Conservation (phyloP, 2,113 vertebrate species). For the Lipophrys pholis region DNA sequence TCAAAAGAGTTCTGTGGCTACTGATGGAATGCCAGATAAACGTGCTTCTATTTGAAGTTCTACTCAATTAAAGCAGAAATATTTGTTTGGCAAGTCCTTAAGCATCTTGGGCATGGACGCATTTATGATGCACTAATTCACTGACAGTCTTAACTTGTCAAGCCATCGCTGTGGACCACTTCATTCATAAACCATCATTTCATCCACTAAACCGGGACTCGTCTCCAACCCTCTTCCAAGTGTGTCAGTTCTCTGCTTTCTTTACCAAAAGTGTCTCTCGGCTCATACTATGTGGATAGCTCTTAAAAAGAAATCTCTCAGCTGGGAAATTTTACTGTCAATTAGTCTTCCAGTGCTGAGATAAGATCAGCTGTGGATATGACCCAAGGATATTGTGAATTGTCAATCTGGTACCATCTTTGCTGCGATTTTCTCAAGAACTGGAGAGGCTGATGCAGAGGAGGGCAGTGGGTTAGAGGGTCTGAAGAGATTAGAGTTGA, state of each 20-base stretch:
- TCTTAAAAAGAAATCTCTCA: background rate
- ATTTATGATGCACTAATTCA: background rate
- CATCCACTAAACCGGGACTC: background rate
- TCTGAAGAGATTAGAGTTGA: conserved; percentile 31
- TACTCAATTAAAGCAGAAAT: background rate
- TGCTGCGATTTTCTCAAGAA: conserved; percentile 13
- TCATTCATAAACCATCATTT: background rate
- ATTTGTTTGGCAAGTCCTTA: background rate
- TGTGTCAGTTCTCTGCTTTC: background rate
- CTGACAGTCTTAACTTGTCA: background rate
- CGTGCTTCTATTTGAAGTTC: background rate
- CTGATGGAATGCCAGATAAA: background rate
- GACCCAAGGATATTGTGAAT: background rate
- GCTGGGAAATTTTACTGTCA: background rate
- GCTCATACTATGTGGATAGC: background rate
- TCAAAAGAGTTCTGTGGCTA: background rate
- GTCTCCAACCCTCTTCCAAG: background rate
- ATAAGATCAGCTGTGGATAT: conserved; percentile 3
- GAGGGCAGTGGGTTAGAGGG: conserved; percentile 14
- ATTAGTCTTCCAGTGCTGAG: conserved; percentile 8
- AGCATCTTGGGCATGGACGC: background rate
- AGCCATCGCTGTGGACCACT: background rate
- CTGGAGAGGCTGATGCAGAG: background rate
- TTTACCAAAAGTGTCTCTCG: conserved; percentile 7
- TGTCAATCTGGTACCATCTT: background rate